Evolutionary conservation across 1,140 invertebrate genomes (phyloP).

Genomic region (Formica selysi): DNA sequence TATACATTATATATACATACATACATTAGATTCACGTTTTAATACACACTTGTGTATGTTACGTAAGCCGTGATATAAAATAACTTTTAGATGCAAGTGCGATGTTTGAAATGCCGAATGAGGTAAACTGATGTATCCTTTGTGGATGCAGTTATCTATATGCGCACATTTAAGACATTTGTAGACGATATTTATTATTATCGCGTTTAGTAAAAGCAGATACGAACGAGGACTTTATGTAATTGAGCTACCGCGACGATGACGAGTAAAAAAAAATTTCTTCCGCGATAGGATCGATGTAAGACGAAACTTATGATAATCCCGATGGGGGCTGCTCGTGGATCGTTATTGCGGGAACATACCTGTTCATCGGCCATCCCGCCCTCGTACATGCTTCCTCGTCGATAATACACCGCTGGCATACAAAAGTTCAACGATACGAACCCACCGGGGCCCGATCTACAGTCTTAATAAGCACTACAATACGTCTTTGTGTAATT

Average conservation of each 20-base stretch:
- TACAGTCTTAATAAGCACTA: slow-evolving; percentile 35
- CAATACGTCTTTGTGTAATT: slow-evolving; percentile 40
- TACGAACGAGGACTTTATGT: no score
- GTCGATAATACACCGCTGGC: slow-evolving; percentile 73
- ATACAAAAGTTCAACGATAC: slow-evolving; percentile 63
- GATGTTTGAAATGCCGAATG: neutral
- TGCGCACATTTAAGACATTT: neutral
- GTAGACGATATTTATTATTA: neutral
- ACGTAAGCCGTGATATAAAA: slow-evolving; percentile 11
- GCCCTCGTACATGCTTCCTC: slow-evolving; percentile 83
- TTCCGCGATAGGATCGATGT: neutral
- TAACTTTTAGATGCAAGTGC: slow-evolving; percentile 11
- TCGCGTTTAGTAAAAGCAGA: slow-evolving; percentile 19
- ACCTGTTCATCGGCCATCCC: slow-evolving; percentile 84
- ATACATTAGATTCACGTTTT: neutral
- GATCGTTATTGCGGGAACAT: slow-evolving; percentile 66
- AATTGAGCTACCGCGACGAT: neutral
- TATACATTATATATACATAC: neutral
- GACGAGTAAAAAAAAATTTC: neutral
- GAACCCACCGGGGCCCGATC: slow-evolving; percentile 11
- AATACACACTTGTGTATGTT: slow-evolving; percentile 11
- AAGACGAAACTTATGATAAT: slow-evolving; percentile 22
- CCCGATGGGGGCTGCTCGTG: neutral
- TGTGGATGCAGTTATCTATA: no score
- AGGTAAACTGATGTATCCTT: neutral